Evolutionary conservation across 2,797 vertebrate genomes (phyloP), one percentile per base, ranked within the genome.

Genomic region (Adrianichthys oophorus): DNA sequence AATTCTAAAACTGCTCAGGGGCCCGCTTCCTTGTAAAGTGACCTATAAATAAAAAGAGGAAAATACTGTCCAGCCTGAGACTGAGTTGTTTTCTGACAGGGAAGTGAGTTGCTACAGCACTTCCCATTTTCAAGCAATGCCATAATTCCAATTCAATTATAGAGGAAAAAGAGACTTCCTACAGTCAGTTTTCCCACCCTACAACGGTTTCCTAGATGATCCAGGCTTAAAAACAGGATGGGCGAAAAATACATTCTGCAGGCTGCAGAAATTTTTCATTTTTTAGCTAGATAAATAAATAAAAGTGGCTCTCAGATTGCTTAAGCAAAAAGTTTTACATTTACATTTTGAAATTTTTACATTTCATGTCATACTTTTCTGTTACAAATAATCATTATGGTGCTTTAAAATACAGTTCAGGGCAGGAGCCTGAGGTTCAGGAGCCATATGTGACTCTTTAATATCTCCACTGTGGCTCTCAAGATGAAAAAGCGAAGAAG

Each of bases 151-250:
- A 56, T 73, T 74, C 62, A 84, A 63, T 73, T 18, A 57, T 7
- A 48, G 18, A n/a, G 53, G 71, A 59, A 59, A 62, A 61, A 52
- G 48, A 59, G 59, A 85, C 80, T 86, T 88, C 86, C 85, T 84
- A 41, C 59, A 70, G 59, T 65, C 72, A 52, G 41, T 62, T 65
- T 85, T 86, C 75, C 78, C 80, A 76, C 23, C 62, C 51, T 68
- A 70, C 76, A 79, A 86, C 79, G 55, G 86, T 82, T 90, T 88
- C 84, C 81, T 82, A 81, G 84, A 87, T 72, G 74, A 53, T 65
- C 61, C 80, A 78, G 81, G 57, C 65, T 80, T 52, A 84, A 90
- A 78, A 91, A 93, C 89, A 92, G 91, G 90, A 92, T 88, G 86
- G 45, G 56, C 24, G 53, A 63, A 74, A 83, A 81, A 79, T 72